These are phyloP conservation scores for Myotis lucifugus DNA, from an alignment of 2,113 vertebrate genomes.

Conservation along the genomic window DNA sequence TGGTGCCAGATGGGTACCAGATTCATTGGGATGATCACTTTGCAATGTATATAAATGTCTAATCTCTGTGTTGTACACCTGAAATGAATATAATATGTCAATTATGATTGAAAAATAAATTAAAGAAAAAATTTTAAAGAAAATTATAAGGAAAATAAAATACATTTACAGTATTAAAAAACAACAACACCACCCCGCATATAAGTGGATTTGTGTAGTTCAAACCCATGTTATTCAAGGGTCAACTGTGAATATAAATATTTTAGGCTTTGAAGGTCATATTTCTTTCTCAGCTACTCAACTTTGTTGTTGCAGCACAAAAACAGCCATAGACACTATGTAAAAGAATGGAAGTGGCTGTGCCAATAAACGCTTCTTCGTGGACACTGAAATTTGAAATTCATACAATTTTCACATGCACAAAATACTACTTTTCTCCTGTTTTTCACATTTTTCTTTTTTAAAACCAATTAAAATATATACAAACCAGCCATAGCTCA, in stretches of 20 bases:
- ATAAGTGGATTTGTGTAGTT: background rate
- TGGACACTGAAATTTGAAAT: background rate
- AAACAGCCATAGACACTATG: background rate
- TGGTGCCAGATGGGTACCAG: background rate
- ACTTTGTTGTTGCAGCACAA: background rate
- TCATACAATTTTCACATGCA: background rate
- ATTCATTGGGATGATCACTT: background rate
- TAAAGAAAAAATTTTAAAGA: no score
- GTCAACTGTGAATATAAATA: background rate
- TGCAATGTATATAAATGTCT: background rate
- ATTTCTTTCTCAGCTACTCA: background rate
- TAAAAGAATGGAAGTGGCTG: background rate
- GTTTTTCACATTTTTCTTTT: background rate
- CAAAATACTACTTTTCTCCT: background rate
- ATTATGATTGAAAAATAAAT: background rate
- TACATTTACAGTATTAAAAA: background rate
- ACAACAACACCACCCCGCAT: background rate
- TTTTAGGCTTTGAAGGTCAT: background rate
- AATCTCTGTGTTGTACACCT: background rate
- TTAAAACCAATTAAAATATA: background rate
- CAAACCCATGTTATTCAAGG: background rate
- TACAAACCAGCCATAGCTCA: background rate
- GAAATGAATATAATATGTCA: background rate
- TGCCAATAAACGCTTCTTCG: background rate
- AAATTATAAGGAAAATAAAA: background rate